Base-by-base conservation (phyloP, 2,113 vertebrate species). In the Mirza zaza region DNA sequence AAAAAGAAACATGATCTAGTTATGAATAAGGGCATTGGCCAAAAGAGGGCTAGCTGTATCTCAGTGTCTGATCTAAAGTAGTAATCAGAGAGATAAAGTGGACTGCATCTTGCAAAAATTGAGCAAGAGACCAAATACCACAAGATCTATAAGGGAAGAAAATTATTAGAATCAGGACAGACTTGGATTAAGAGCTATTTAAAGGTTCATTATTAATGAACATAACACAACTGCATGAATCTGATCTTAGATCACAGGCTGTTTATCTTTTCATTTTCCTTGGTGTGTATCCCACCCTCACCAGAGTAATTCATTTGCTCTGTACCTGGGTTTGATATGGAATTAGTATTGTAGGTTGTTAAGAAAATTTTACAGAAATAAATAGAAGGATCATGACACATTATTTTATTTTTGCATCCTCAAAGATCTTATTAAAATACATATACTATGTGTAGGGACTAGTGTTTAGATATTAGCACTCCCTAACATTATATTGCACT, bases 371-470 rank as follows among this genome's bases (percentile, higher is more conserved):
- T 68, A 96, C 10, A 50, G 29, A 57, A 79, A 76, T 27, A 8
- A 85, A 32, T 27, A 80, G 50, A 87, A 93, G 2, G 1, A 73
- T 71, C 34, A 57, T 63, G 25, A 63, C 55, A 39, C 2, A 42
- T 90, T 87, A 71, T 83, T 90, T 87, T 73, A n/a, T 45, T 32
- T 91, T 15, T 65, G 27, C n/a, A 52, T 45, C 45, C 29, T 91
- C 48, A 89, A 87, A 91, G 87, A 52, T 65, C 18, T n/a, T 23
- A 82, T 63, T 71, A 73, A 97, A 96, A 85, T 82, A 80, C 3
- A 80, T 17, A 82, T 25, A n/a, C 3, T 75, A 18, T 50, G 23
- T 45, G 0, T n/a, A 55, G 21, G 8, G 4, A 80, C 7, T 63
- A 3, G 4, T 55, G 7, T 94, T 77, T 86, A 70, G 23, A 50